Evolutionary conservation across 2,888 invertebrate species (phyloP).

Genomic region (Drosophila phalerata): DNA sequence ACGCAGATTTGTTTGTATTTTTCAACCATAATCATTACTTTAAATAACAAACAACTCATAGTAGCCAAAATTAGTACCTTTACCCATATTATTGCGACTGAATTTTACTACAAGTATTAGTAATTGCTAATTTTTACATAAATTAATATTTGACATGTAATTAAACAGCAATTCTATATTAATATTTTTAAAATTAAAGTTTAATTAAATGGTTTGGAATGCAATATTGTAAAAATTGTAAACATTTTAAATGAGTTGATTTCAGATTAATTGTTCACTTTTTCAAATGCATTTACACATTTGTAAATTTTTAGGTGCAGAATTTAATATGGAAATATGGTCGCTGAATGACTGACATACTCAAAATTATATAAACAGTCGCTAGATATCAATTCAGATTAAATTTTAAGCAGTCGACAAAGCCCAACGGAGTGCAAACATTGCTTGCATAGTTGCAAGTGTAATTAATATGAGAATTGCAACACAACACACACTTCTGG

Average conservation of each 20-base stretch:
- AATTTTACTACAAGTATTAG: too few relatives aligned
- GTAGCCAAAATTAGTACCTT: too few relatives aligned
- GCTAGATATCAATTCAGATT: constrained; percentile 32
- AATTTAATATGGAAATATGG: neutral
- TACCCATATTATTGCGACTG: too few relatives aligned
- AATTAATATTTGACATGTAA: too few relatives aligned
- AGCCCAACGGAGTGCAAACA: constrained; percentile 55
- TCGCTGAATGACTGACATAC: neutral
- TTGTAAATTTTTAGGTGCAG: neutral
- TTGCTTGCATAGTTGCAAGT: constrained; percentile 51
- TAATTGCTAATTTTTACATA: too few relatives aligned
- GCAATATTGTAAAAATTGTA: too few relatives aligned
- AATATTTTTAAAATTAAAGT: too few relatives aligned
- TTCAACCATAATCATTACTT: neutral
- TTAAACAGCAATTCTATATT: too few relatives aligned
- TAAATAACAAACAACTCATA: constrained; percentile 12
- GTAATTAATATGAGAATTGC: constrained; percentile 59
- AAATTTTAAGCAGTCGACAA: constrained; percentile 38
- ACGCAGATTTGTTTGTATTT: neutral
- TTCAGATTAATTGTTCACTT: neutral
- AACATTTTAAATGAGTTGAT: too few relatives aligned
- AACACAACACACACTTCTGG: constrained; percentile 29
- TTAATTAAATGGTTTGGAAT: too few relatives aligned
- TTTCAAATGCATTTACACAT: neutral
- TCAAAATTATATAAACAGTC: constrained; percentile 13